These are phyloP conservation scores for Mechanitis mazaeus DNA, from an alignment of 2,888 invertebrate species.

Conservation along the genomic window DNA sequence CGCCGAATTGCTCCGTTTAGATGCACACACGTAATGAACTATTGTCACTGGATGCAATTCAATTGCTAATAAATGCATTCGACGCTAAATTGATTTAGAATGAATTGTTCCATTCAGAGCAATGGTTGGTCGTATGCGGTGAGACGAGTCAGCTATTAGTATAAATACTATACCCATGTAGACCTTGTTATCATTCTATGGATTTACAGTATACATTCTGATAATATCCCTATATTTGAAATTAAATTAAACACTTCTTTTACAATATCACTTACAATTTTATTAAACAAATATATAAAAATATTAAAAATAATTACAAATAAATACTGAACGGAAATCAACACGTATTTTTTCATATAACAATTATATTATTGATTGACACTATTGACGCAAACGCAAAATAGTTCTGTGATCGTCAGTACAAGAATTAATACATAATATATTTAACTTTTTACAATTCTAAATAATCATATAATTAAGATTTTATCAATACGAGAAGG, in stretches of 20 bases:
- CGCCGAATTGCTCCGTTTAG: slow-evolving; percentile 44
- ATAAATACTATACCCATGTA: too few relatives aligned
- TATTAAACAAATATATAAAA: slow-evolving; percentile 36
- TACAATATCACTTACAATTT: slow-evolving; percentile 9
- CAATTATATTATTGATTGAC: slow-evolving; percentile 20
- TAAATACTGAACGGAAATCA: slow-evolving; percentile 8
- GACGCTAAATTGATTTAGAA: neutral
- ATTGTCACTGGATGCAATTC: slow-evolving; percentile 31
- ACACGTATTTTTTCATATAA: slow-evolving; percentile 22
- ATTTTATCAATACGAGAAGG: too few relatives aligned
- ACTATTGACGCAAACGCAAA: too few relatives aligned
- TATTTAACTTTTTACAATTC: too few relatives aligned
- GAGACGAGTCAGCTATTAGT: too few relatives aligned
- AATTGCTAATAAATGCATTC: slow-evolving; percentile 15
- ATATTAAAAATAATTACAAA: neutral
- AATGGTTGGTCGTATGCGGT: neutral
- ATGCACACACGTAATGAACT: slow-evolving; percentile 45
- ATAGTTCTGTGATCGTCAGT: too few relatives aligned
- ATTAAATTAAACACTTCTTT: neutral
- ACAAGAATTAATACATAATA: too few relatives aligned
- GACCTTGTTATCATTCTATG: too few relatives aligned
- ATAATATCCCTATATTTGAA: too few relatives aligned
- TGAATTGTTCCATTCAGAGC: neutral
- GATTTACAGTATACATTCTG: too few relatives aligned
- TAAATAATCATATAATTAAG: too few relatives aligned